Evolutionary conservation across 1,140 invertebrate genomes (phyloP).

Genomic region (Drosophila quadrilineata): DNA sequence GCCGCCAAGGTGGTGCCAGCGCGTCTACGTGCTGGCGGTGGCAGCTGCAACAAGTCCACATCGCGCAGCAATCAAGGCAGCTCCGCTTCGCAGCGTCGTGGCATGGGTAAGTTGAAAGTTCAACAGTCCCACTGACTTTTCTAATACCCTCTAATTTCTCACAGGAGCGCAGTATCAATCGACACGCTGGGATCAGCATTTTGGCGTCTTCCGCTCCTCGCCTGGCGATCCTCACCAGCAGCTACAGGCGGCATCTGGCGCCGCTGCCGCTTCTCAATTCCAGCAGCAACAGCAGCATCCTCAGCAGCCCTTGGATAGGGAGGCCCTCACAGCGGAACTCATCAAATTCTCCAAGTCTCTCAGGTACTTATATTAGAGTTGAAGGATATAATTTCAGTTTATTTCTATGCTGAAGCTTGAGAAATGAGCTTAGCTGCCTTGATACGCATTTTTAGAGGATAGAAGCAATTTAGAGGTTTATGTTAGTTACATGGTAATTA

Average conservation of each 20-base stretch:
- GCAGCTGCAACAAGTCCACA: slow-evolving; percentile 70
- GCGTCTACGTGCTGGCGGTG: slow-evolving; percentile 83
- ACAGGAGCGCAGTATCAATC: slow-evolving; percentile 82
- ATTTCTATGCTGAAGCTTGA: no score
- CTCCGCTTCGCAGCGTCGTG: slow-evolving; percentile 75
- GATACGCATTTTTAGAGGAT: no score
- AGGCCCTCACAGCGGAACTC: slow-evolving; percentile 87
- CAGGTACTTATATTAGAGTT: slow-evolving; percentile 59
- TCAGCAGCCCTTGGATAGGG: slow-evolving; percentile 82
- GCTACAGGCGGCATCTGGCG: slow-evolving; percentile 38
- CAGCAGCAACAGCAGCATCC: slow-evolving; percentile 11
- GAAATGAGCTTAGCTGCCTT: no score
- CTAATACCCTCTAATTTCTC: neutral
- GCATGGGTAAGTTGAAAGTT: slow-evolving; percentile 72
- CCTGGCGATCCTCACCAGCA: slow-evolving; percentile 81
- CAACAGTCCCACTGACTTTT: neutral
- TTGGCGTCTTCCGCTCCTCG: slow-evolving; percentile 85
- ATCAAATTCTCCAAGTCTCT: slow-evolving; percentile 87
- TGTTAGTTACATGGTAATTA: no score
- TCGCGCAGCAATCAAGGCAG: slow-evolving; percentile 80
- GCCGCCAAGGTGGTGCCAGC: slow-evolving; percentile 93
- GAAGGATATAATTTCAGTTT: neutral
- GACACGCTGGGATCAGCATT: slow-evolving; percentile 84
- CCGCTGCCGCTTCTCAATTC: slow-evolving; percentile 11
- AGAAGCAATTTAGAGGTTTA: no score